Evolutionary conservation across 2,797 vertebrate genomes (phyloP), one percentile per base, ranked within the genome.

Genomic region (Diplodus puntazzo): DNA sequence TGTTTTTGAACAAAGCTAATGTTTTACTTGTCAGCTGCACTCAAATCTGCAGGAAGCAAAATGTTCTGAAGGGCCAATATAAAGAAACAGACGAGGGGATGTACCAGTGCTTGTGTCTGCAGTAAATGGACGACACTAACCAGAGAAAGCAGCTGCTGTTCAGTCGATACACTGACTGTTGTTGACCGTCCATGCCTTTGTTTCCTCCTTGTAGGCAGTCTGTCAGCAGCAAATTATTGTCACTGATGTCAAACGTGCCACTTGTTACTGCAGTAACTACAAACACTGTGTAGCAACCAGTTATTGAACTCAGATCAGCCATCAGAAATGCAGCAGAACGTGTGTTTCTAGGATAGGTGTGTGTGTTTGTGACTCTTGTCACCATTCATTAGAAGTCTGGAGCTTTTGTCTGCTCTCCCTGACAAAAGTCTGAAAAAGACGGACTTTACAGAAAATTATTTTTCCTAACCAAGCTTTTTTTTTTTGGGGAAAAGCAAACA

Each of bases 31-130:
- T 16, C 49, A 13, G 39, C 42, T 67, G 59, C 42, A 27, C 27
- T 63, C 14, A 54, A 11, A 69, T 61, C 20, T 34, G 20, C n/a
- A 20, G 18, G 17, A 13, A 76, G 54, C 68, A 71, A 34, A 39
- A 62, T 9, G 7, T 59, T 11, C 27, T 43, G 12, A 18, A 21
- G 18, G 50, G 42, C 5, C 5, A 53, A 42, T 54, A 17, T 6
- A 61, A 5, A 61, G 11, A 1, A 25, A 27, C 0, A 14, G 5
- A 57, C 7, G 30, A 74, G 62, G 16, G 4, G 17, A 18, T 30
- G 1, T 6, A 45, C 0, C 7, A 21, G 8, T 11, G 34, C 11
- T 23, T 18, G 5, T 17, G 46, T 57, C 23, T 13, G 20, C 16
- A 11, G n/a, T 46, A 18, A 57, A 39, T 43, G n/a, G 6, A 34